phyloP scores from a whole-genome alignment of 2,113 vertebrate species.

The Solenodon paradoxus region DNA sequence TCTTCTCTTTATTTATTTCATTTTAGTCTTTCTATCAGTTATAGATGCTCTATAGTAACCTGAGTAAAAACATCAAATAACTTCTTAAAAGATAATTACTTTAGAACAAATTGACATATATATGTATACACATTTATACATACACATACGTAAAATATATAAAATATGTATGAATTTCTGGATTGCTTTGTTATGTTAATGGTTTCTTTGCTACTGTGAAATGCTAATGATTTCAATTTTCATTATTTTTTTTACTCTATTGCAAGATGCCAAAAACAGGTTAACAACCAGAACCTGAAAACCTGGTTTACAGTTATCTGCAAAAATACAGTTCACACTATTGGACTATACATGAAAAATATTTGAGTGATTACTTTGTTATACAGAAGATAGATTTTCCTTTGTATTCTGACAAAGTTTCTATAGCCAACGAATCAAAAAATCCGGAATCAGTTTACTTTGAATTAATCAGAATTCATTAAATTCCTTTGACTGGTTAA shows the following conservation, averaged over 20 bases:
- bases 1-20: background rate
- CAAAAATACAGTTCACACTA: background rate
- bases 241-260: background rate
- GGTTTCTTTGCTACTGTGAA: background rate
- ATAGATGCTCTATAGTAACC: background rate
- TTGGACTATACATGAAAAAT: background rate
- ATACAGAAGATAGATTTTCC: background rate
- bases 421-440: background rate
- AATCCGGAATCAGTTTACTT: background rate
- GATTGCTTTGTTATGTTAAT: background rate
- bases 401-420: background rate
- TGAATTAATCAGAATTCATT: conserved; percentile 3
- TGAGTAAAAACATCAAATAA: background rate
- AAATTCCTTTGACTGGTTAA: background rate
- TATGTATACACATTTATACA: too few relatives aligned
- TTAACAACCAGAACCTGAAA: background rate
- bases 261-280: background rate
- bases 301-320: background rate
- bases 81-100: background rate
- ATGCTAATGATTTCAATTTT: background rate
- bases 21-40: background rate
- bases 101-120: too few relatives aligned
- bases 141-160: too few relatives aligned
- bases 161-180: too few relatives aligned
- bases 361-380: background rate